Base-by-base conservation (phyloP, 2,797 vertebrate genomes). In the Onychomys arenicola region DNA sequence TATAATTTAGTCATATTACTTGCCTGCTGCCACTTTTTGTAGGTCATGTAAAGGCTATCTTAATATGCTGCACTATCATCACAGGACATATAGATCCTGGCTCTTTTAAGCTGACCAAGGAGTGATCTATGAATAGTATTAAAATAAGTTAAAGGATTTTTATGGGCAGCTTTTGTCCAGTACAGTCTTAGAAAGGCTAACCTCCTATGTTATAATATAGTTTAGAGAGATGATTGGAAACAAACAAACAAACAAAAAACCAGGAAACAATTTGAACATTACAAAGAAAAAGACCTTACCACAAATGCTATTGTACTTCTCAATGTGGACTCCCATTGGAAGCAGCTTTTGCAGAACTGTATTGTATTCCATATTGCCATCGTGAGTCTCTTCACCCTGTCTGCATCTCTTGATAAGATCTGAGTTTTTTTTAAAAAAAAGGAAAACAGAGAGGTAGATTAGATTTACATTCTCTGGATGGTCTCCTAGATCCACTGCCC, bases 271-370 rank as follows among this genome's bases (percentile, higher is more conserved):
- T n/a, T 0, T 88, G 76, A 65, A 73, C 29, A 12, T 29, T 73
- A 4, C 8, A 57, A 71, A 97, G 92, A 96, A 78, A 97, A 94
- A 96, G 78, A 97, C 98, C 99, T 99, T 99, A 99, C 99, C 99
- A 99, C 98, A 90, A 99, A 99, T 49, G 99, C 99, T 97, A 98
- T 97, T 98, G 99, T 92, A 97, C 99, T 99, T 97, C 99, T 99
- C 93, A 98, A 98, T 0, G 98, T 99, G 98, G 99, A 99, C 98
- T 99, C 99, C 99, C 99, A 99, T 97, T 99, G 99, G 98, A 99
- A 99, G 98, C 99, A 99, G 99, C 99, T 99, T 97, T 99, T 99
- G 98, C 99, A 99, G 98, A 99, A 99, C 97, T 99, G 99, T 97
- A 99, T 98, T 91, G 99, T 99, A 98, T 99, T 99, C 99, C 99